Evolutionary conservation across 2,888 invertebrate species (phyloP), one percentile per base, ranked within the genome.

Genomic region (Eristalinus aeneus): DNA sequence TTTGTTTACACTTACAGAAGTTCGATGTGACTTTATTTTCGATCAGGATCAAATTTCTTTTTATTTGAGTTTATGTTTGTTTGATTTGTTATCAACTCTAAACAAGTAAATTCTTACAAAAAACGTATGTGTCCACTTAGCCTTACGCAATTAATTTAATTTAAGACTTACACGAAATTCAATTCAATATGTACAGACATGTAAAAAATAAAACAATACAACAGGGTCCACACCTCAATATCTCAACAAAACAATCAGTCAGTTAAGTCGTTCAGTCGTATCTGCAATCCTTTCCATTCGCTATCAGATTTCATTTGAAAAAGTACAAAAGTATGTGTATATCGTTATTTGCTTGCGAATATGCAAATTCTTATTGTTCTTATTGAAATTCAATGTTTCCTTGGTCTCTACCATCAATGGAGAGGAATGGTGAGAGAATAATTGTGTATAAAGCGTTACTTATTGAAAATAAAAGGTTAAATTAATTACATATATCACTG

Each of bases 401-500:
- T n/a, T n/a, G n/a, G 20, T 69, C 11, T 83, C 56, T 23, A 56
- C 46, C 46, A 46, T 16, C 46, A 16, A 16, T 56, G 12, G 22
- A 58, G 16, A n/a, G 20, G 46, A 16, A 16, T 46, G n/a, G 16
- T 46, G 8, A 46, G 16, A 46, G 16, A 46, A 3, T 2, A 46
- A 39, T 1, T 39, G 39, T 46, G 46, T 46, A 22, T 85, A 81
- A 81, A 85, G 76, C 81, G 54, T 81, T 74, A 77, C 77, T 77
- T 69, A 77, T 56, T 12, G 27, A 75, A 75, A 46, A 68, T 63
- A 71, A 73, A 11, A 56, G 22, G 82, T 81, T 73, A 82, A 86
- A 82, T 86, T 86, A 82, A 82, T 86, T 86, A 82, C 77, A 86
- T 78, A 86, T 86, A 86, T 86, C 86, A 86, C 86, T 86, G 82